Evolutionary conservation across 2,888 invertebrate species (phyloP), one percentile per base, ranked within the genome.

Genomic region (Hydriomena furcata): DNA sequence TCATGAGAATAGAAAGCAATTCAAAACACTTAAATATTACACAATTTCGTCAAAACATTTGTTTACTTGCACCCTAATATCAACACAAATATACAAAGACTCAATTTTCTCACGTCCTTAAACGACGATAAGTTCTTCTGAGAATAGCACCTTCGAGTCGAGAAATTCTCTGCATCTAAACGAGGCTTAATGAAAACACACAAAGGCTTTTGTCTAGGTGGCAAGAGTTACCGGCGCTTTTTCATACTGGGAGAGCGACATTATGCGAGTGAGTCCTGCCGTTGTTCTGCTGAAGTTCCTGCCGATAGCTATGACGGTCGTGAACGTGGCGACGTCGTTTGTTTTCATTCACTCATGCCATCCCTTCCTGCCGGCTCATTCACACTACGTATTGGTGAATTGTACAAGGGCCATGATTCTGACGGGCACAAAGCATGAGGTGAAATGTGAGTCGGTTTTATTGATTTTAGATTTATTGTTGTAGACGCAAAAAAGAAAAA

Each of bases 261-360:
- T 90, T 66, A 83, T 89, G 82, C 69, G 72, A 34, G 73, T 80
- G 35, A 88, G 79, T 58, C 75, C 82, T 31, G 72, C 75, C 1
- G 75, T 85, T 1, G 78, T 82, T 1, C 64, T 90, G 7, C 40
- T 87, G 7, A 88, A 88, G 70, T 88, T 81, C 51, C 61, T 90
- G 7, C 89, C 89, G 1, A 61, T 84, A 34, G 84, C 83, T 0
- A 11, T 86, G 8, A 79, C 85, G 0, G 60, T 87, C 10, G 81
- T 85, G 6, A 90, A 89, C 62, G 66, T 82, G n/a, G 76, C 78
- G 0, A 74, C 88, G 0, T 76, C 88, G 0, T 71, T 82, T n/a
- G 68, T 84, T 2, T 87, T 85, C 45, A 63, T 65, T 12, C 76
- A 73, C 53, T 73, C 79, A 0, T 89, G 89, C 49, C 47, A 34